Percentiles rank a stretch among this genome's conserved stretches.
These are phyloP conservation scores for Drosophila rhopaloa DNA, from an alignment of 1,140 invertebrate genomes.

Conservation along the genomic window DNA sequence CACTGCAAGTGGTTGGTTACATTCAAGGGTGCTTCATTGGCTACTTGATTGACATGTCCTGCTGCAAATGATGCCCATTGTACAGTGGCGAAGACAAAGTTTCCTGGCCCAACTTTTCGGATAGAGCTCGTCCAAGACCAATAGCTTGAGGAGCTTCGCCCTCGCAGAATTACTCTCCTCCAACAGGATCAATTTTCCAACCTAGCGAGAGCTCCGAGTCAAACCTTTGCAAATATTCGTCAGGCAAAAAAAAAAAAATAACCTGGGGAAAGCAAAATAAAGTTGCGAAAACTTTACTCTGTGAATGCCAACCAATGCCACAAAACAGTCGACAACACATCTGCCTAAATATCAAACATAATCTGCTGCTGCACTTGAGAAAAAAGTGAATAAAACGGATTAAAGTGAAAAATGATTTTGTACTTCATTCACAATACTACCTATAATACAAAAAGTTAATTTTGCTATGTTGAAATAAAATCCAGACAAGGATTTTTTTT, in stretches of 20 bases:
- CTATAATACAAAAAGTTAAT: too few species aligned
- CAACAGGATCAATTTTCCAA: slow-evolving; percentile 34
- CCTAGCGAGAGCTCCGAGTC: neutral
- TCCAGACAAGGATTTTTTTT: too few species aligned
- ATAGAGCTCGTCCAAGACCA: slow-evolving; percentile 20
- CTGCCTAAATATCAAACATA: slow-evolving; percentile 19
- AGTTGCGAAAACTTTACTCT: slow-evolving; percentile 29
- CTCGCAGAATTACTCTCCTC: neutral
- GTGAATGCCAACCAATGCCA: slow-evolving; percentile 25
- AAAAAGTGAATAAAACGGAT: neutral
- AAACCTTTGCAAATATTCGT: neutral
- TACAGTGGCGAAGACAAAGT: slow-evolving; percentile 15
- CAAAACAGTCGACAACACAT: slow-evolving; percentile 27
- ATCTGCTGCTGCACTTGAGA: slow-evolving; percentile 2
- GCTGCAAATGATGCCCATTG: slow-evolving; percentile 46
- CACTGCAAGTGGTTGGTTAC: slow-evolving; percentile 9
- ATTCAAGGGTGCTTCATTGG: slow-evolving; percentile 17
- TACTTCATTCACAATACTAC: too few species aligned
- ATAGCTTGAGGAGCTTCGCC: slow-evolving; percentile 10
- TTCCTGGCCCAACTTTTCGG: slow-evolving; percentile 20
- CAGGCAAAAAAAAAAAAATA: neutral
- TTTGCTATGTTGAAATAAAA: too few species aligned
- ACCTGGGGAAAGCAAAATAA: slow-evolving; percentile 5
- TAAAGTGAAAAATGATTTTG: too few species aligned
- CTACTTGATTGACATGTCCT: slow-evolving; percentile 26